These are phyloP conservation scores for Aegotheles bennettii DNA, from an alignment of 2,113 vertebrate genomes.

Conservation along the genomic window DNA sequence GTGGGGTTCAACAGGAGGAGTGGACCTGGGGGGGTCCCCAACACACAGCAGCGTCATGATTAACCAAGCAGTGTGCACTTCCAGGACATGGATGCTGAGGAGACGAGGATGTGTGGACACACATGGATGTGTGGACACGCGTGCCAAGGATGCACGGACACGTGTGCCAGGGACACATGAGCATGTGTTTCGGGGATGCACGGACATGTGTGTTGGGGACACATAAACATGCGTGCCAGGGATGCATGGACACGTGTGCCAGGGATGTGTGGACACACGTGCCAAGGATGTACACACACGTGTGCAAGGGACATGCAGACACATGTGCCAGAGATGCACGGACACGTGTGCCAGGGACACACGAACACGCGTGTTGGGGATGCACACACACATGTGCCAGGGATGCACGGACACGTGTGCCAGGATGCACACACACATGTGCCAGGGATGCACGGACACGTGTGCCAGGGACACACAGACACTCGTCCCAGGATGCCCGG, in stretches of 20 bases:
- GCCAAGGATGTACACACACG: accelerated
- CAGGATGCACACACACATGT: too few species aligned
- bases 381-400: accelerated
- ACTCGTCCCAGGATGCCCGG: too few species aligned
- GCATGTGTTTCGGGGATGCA: too few species aligned
- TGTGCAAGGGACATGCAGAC: background rate
- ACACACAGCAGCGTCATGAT: accelerated
- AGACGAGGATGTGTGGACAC: background rate
- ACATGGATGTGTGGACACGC: background rate
- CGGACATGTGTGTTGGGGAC: too few species aligned
- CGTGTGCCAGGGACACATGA: background rate
- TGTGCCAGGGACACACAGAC: too few species aligned
- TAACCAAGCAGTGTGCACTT: background rate
- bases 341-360: background rate
- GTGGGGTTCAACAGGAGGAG: background rate
- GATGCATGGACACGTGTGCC: background rate
- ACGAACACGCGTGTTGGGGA: too few species aligned
- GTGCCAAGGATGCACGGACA: accelerated
- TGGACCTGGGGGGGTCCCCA: accelerated
- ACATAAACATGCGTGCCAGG: accelerated
- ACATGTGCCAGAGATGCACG: too few species aligned
- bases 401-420: background rate
- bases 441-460: background rate
- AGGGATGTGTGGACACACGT: background rate
- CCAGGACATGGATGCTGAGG: background rate